Evolutionary conservation across 2,113 vertebrate species (phyloP).

Genomic region (Picathartes gymnocephalus): DNA sequence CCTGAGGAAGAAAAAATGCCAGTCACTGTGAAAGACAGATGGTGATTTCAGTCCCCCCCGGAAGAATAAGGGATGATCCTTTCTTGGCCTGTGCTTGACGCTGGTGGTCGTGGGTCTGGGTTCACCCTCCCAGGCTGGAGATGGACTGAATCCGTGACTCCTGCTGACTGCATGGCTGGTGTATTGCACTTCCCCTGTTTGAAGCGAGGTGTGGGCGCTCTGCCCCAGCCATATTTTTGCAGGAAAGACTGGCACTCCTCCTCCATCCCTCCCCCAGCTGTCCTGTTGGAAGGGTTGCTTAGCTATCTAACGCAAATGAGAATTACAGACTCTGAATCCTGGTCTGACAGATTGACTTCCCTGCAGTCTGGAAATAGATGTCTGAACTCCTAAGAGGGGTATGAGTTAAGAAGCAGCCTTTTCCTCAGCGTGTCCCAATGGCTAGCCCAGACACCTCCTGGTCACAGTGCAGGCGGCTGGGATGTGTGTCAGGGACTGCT

Average conservation of each 20-base stretch:
- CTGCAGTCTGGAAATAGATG: conserved; percentile 1
- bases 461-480: not conserved
- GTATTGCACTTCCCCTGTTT: not conserved
- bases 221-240: not conserved
- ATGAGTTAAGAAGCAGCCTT: not conserved
- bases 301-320: not conserved
- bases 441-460: not conserved
- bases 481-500: not conserved
- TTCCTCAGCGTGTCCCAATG: not conserved
- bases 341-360: conserved; percentile 35
- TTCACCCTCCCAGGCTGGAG: not conserved
- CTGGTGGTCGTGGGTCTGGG: not conserved
- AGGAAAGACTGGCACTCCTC: conserved; percentile 37
- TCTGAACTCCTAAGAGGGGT: not conserved
- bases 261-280: conserved; percentile 36
- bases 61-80: not conserved
- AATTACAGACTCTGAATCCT: conserved; percentile 20
- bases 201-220: not conserved
- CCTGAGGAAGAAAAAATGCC: not conserved
- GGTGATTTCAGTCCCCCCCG: not conserved
- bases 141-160: not conserved
- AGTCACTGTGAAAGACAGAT: not conserved
- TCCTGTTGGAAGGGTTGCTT: conserved; percentile 26
- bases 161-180: not conserved
- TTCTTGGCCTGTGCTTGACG: not conserved